Evolutionary conservation across 2,888 invertebrate genomes (phyloP).

Genomic region (Hypomecis atomaria): DNA sequence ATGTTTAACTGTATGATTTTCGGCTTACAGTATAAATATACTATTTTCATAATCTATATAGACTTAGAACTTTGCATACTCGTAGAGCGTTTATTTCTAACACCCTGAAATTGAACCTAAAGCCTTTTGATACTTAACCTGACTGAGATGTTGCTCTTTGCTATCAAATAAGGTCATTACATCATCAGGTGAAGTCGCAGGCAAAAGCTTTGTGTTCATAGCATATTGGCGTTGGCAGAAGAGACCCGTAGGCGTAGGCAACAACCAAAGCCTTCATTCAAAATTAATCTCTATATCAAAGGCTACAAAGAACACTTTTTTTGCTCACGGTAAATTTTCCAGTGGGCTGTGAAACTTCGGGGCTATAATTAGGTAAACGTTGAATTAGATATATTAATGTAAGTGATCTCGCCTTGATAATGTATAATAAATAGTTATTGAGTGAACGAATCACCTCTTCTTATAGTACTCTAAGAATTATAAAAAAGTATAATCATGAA

Average conservation of each 20-base stretch:
- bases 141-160: not conserved
- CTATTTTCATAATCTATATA: too few species aligned
- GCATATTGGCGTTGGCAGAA: constrained; percentile 16
- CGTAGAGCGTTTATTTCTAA: too few species aligned
- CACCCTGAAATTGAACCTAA: too few species aligned
- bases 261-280: not conserved
- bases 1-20: too few species aligned
- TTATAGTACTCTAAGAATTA: too few species aligned
- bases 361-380: constrained; percentile 41
- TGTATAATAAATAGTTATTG: not conserved
- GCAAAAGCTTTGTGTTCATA: constrained; percentile 6
- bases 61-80: too few species aligned
- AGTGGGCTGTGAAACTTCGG: constrained; percentile 44
- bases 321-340: constrained; percentile 1
- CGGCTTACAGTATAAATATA: too few species aligned
- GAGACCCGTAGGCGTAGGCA: constrained; percentile 22
- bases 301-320: not conserved
- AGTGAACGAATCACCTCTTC: not conserved
- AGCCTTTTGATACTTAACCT: too few species aligned
- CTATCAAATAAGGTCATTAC: not conserved
- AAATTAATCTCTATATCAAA: constrained; percentile 9
- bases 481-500: too few species aligned
- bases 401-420: constrained; percentile 21
- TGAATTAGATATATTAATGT: constrained; percentile 15
- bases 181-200: constrained; percentile 7